Base-by-base conservation (phyloP, 2,888 invertebrate species). In the Adineta ricciae region DNA sequence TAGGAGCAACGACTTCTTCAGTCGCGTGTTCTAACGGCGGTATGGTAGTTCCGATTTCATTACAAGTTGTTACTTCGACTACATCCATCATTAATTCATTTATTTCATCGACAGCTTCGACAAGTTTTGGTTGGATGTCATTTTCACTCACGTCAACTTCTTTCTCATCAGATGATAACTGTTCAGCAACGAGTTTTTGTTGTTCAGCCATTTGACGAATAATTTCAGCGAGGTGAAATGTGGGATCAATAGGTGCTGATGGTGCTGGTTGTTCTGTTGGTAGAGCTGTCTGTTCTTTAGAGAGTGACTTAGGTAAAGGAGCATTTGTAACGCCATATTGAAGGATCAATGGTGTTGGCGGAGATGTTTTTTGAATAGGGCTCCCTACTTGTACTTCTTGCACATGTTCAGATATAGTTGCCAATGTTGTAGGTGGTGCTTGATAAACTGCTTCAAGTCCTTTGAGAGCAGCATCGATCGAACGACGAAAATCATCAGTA, bases 21-120 rank as follows among this genome's bases (percentile, higher is more conserved):
- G 36, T 36, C 2, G 32, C 78, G n/a, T 78, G 41, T 24, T n/a
- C 3, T 38, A 19, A 0, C 41, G 78, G n/a, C 41, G 38, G 2
- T 78, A 78, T 1, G 38, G 41, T 24, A 36, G 21, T 4, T 1
- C n/a, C 78, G 14, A 78, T 41, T 41, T 78, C 78, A 36, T 24
- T 41, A n/a, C 41, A n/a, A 5, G 41, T 78, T 78, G 78, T 78
- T 41, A 9, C 38, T 21, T 78, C 38, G 24, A 78, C 24, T 9
- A 41, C 5, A 78, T 78, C 78, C 78, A 78, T 78, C 41, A 78
- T 38, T 78, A 78, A 78, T 78, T 78, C 78, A 78, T 78, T 41
- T 9, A 38, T 41, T 24, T 38, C n/a, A 78, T 78, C 38, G 14
- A 21, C 14, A 38, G n/a, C 9, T n/a, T 21, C n/a, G 14, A 19